Percentiles rank a stretch among this genome's conserved stretches.
phyloP scores from a whole-genome alignment of 2,888 invertebrate species.

The Zygaena filipendulae region DNA sequence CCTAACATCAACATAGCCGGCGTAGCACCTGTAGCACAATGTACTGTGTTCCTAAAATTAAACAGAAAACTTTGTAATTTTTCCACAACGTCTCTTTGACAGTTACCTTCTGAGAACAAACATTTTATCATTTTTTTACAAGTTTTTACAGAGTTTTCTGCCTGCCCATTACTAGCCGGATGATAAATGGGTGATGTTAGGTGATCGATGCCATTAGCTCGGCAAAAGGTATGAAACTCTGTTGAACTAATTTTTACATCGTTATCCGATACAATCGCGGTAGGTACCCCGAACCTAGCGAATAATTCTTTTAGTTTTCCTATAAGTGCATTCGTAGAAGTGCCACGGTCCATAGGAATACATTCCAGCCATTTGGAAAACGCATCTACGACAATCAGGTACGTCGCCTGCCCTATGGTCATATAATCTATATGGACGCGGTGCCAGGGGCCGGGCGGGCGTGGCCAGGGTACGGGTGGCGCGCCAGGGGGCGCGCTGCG shows the following conservation, averaged over 20 bases:
- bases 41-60: too few relatives aligned
- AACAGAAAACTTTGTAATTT: too few relatives aligned
- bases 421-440: slow-evolving; percentile 16
- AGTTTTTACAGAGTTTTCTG: too few relatives aligned
- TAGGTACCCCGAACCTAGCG: slow-evolving; percentile 7
- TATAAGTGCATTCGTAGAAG: slow-evolving; percentile 7
- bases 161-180: background rate
- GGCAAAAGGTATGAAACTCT: slow-evolving; percentile 13
- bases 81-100: too few relatives aligned
- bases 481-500: slow-evolving; percentile 9
- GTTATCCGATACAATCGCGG: slow-evolving; percentile 12
- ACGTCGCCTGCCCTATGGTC: slow-evolving; percentile 9
- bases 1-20: too few relatives aligned
- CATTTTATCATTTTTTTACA: too few relatives aligned
- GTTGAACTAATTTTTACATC: slow-evolving; percentile 13
- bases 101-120: too few relatives aligned
- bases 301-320: slow-evolving; percentile 8
- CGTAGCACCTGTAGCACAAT: too few relatives aligned
- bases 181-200: slow-evolving; percentile 16
- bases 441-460: slow-evolving; percentile 12
- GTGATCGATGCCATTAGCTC: slow-evolving; percentile 10
- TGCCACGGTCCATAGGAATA: slow-evolving; percentile 10
- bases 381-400: slow-evolving; percentile 13
- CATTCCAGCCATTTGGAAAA: slow-evolving; percentile 14
- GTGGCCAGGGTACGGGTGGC: slow-evolving; percentile 11